phyloP scores from a whole-genome alignment of 2,888 invertebrate genomes.

The Apamea crenata region DNA sequence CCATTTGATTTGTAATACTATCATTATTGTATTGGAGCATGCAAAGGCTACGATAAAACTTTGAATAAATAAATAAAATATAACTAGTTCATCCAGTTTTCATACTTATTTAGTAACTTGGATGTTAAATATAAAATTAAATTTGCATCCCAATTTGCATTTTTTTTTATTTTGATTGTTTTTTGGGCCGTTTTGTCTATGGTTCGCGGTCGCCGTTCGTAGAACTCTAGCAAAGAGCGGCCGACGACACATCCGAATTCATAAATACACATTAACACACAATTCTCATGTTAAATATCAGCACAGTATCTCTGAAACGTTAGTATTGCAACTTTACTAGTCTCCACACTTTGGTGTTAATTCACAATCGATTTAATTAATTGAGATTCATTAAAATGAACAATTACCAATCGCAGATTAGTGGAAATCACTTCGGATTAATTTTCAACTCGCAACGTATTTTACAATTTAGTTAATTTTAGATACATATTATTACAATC shows the following conservation, averaged over 20 bases:
- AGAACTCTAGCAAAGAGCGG: conserved; percentile 39
- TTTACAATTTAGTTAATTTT: conserved; percentile 55
- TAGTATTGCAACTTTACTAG: conserved; percentile 64
- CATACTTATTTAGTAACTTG: conserved; percentile 30
- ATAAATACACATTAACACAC: conserved; percentile 60
- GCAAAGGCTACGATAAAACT: conserved; percentile 13
- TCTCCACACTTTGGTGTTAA: conserved; percentile 58
- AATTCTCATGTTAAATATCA: conserved; percentile 57
- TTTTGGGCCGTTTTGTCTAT: neutral
- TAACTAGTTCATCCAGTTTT: conserved; percentile 19
- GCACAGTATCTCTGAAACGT: conserved; percentile 60
- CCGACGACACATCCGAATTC: conserved; percentile 54
- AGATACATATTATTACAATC: conserved; percentile 48
- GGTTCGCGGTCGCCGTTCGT: conserved; percentile 33
- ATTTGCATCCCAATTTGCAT: neutral
- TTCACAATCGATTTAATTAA: conserved; percentile 63
- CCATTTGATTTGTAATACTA: conserved; percentile 12
- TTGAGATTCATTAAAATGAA: conserved; percentile 67
- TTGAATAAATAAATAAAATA: conserved; percentile 26
- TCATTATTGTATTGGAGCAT: conserved; percentile 27
- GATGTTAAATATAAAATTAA: conserved; percentile 5
- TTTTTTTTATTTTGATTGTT: neutral
- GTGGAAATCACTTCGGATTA: conserved; percentile 58
- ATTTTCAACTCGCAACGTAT: conserved; percentile 57
- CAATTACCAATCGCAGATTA: conserved; percentile 64